Conservation (phyloP, 2,888 invertebrate species). For the Rhagonycha lutea region DNA sequence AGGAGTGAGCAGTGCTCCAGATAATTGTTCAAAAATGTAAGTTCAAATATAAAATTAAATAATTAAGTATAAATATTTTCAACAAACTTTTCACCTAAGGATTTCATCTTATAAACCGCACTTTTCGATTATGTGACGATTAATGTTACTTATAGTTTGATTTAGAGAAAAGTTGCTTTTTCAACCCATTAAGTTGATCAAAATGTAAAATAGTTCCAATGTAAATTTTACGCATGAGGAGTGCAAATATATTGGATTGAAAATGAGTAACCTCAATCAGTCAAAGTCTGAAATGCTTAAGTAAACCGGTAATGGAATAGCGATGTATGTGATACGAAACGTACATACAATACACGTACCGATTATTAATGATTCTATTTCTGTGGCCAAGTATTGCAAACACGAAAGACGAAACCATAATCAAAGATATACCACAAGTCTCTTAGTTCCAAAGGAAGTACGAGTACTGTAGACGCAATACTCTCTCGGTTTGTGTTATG, state of each 20-base stretch:
- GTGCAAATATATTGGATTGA: background rate
- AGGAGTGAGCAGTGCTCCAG: no score
- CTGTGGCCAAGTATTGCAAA: background rate
- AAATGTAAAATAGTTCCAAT: background rate
- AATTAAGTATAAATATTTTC: no score
- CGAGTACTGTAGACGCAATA: background rate
- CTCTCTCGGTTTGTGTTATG: background rate
- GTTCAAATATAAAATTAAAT: no score
- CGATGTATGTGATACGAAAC: constrained; percentile 25
- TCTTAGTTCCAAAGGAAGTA: background rate
- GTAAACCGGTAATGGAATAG: constrained; percentile 31
- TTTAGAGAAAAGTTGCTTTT: background rate
- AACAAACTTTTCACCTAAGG: no score
- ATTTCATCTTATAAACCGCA: no score
- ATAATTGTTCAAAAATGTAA: no score
- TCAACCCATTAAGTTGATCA: background rate
- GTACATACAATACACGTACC: constrained; percentile 23
- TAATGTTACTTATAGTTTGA: no score
- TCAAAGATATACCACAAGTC: background rate
- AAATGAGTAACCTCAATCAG: constrained; percentile 22
- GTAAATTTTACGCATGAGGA: background rate
- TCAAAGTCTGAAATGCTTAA: constrained; percentile 25
- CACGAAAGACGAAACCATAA: background rate
- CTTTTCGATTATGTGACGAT: no score
- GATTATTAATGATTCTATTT: constrained; percentile 28